These are phyloP conservation scores for Choloepus hoffmanni DNA, from an alignment of 2,113 vertebrate species.

Conservation along the genomic window DNA sequence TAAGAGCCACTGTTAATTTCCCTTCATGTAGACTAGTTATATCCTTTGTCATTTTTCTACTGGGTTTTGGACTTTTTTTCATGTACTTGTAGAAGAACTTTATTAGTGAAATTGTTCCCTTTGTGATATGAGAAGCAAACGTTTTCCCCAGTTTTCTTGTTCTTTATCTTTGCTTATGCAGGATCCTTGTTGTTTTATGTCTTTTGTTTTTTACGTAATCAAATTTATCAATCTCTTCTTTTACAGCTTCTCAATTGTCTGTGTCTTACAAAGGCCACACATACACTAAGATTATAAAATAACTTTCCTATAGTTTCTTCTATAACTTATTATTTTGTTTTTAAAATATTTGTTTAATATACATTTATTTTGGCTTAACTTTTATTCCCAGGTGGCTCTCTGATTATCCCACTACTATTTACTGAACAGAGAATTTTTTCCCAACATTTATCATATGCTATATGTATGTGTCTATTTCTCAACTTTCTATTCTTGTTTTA, in stretches of 20 bases:
- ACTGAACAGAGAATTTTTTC: neutral
- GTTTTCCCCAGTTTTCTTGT: neutral
- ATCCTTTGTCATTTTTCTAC: neutral
- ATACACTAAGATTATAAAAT: slow-evolving; percentile 29
- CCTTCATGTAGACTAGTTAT: neutral
- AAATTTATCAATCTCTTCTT: neutral
- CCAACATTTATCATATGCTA: neutral
- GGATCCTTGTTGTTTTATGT: neutral
- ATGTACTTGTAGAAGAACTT: neutral
- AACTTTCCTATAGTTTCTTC: neutral
- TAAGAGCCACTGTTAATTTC: neutral
- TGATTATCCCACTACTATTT: neutral
- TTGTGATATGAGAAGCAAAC: neutral
- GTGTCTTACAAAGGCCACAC: neutral
- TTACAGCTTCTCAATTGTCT: neutral
- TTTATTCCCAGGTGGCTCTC: neutral
- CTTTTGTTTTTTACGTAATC: neutral
- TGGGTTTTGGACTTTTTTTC: neutral
- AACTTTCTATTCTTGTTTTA: too few species aligned
- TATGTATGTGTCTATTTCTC: neutral
- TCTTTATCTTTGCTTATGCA: neutral
- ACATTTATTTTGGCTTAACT: neutral
- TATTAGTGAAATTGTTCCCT: neutral
- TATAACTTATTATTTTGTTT: neutral
- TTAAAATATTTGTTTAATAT: neutral